phyloP scores from a whole-genome alignment of 2,113 vertebrate species.

The Cinclus mexicanus region DNA sequence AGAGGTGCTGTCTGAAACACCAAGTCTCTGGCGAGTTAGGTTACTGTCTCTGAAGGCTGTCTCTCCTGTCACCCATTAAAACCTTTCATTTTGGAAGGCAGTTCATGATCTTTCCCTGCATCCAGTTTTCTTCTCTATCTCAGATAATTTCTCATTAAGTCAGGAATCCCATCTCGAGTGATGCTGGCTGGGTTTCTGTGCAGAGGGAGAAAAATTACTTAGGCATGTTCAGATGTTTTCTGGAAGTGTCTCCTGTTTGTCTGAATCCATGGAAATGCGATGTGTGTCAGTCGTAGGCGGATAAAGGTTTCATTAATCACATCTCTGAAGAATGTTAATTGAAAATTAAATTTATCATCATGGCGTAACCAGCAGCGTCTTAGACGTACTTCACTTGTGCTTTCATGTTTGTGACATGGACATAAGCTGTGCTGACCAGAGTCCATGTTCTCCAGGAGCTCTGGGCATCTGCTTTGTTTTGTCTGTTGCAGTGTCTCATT shows the following conservation, averaged over 20 bases:
- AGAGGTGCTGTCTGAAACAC: not conserved
- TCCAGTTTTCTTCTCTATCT: not conserved
- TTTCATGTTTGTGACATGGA: not conserved
- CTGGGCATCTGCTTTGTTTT: not conserved
- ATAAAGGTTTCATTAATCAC: conserved; percentile 1
- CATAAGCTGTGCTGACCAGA: not conserved
- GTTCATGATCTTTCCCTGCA: not conserved
- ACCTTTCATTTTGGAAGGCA: not conserved
- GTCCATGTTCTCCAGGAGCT: not conserved
- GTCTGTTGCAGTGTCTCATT: not conserved
- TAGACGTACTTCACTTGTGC: not conserved
- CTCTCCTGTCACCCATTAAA: not conserved
- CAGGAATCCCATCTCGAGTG: not conserved
- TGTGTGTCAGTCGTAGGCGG: not conserved
- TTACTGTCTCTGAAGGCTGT: not conserved
- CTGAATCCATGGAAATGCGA: conserved; percentile 8
- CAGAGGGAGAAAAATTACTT: not conserved
- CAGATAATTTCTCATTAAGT: not conserved
- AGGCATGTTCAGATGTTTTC: not conserved
- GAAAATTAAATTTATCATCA: not conserved
- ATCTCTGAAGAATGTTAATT: not conserved
- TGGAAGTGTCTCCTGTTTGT: conserved; percentile 18
- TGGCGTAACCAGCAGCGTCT: not conserved
- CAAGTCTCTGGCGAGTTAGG: not conserved
- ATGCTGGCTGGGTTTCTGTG: not conserved